Conservation (phyloP, 2,113 vertebrate species). For the Burhinus oedicnemus region DNA sequence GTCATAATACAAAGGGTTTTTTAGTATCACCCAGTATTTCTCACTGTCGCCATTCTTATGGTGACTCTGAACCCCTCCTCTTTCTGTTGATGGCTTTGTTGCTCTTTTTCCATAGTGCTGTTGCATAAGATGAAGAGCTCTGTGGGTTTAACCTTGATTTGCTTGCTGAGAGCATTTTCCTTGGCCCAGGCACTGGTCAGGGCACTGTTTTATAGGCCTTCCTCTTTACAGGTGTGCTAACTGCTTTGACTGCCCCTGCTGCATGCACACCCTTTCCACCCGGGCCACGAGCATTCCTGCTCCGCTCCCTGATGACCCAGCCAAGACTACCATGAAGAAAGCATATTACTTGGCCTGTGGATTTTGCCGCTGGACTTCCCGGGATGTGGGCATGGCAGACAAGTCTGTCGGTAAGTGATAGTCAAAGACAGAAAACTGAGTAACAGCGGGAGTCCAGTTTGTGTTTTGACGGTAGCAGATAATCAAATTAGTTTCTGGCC, state of each 20-base stretch:
- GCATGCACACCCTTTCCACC: slow-evolving; percentile 98
- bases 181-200: neutral
- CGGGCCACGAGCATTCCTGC: slow-evolving; percentile 95
- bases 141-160: neutral
- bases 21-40: neutral
- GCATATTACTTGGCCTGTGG: slow-evolving; percentile 97
- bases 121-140: neutral
- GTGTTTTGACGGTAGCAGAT: neutral
- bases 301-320: slow-evolving; percentile 93
- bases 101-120: neutral
- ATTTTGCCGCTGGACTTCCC: slow-evolving; percentile 98
- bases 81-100: neutral
- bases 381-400: slow-evolving; percentile 98
- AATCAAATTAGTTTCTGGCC: neutral
- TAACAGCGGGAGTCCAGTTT: neutral
- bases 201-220: neutral
- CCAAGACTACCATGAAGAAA: slow-evolving; percentile 98
- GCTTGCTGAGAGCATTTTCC: neutral
- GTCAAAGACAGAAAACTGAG: neutral
- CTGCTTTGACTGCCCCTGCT: slow-evolving; percentile 98
- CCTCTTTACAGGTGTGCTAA: slow-evolving; percentile 88
- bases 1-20: rapidly evolving
- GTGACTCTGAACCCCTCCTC: neutral
- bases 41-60: neutral
- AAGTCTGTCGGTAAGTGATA: slow-evolving; percentile 92